Evolutionary conservation across 2,113 vertebrate genomes (phyloP), one percentile per base, ranked within the genome.

Genomic region (Rhynchopsitta pachyrhyncha): DNA sequence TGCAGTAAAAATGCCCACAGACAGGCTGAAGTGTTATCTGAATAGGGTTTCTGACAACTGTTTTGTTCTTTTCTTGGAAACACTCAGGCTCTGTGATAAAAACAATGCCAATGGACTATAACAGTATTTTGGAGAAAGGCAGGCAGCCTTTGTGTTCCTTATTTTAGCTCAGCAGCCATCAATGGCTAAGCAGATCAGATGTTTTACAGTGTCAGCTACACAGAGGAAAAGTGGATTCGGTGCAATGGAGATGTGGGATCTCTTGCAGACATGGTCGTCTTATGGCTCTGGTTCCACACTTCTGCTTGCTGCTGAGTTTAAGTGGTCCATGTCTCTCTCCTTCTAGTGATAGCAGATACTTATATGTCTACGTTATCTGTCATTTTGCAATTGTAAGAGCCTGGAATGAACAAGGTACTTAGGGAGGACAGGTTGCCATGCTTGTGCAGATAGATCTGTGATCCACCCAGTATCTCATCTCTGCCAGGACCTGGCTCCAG

Each of bases 61-160:
- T 57, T 82, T 29, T 92, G 84, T 93, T 94, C 88, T 96, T 93
- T 97, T 95, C 84, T 93, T 84, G 82, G 93, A 96, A 95, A 57
- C 86, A 91, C 91, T 97, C 87, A 44, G 52, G 66, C 78, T 25
- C 59, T 79, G 81, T 76, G 92, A 97, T 97, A 97, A 77, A 88
- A 76, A 64, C 50, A 79, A 41, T 37, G 59, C 68, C 5, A 3
- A 17, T 69, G 66, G 53, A 31, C 68, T 62, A 4, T 49, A 80
- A 33, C 52, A 70, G 10, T 35, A 20, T 64, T 88, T 62, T 76
- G 82, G 84, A 83, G 64, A 84, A 88, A 76, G 67, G 41, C 88
- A 80, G 41, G 20, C 63, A 47, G 49, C 28, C 62, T 92, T 55
- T 28, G 19, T 73, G 75, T 64, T 93, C 74, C 94, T 90, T 93